Base-by-base conservation (phyloP, 2,888 invertebrate species). In the Cryptus viduatorius region DNA sequence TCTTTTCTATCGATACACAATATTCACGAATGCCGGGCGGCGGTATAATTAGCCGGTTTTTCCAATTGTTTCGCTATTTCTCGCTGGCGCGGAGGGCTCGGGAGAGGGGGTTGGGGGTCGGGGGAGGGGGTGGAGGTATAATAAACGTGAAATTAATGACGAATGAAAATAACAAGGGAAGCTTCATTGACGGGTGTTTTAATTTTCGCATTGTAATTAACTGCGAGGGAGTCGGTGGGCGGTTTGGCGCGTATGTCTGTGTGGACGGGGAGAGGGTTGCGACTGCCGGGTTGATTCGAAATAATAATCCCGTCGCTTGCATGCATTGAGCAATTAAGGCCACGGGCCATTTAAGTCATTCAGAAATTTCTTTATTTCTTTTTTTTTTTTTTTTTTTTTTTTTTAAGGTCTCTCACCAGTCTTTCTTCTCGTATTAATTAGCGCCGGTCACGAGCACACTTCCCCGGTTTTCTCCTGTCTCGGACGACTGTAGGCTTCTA, bases 301-400 rank as follows among this genome's bases (percentile, higher is more conserved):
- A 82, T 76, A 79, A 84, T 84, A 84, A 79, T 84, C 44, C 53
- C 77, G 73, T 72, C 77, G 68, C 73, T 81, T 81, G 81, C 84
- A 82, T 84, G 84, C 84, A 84, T 84, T 84, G 76, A 76, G 79
- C 79, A 84, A 84, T 84, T 84, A 79, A 84, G 84, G 84, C 82
- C 84, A 79, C 82, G 82, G 82, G 71, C 82, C 79, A 84, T 84
- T 84, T 84, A 76, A 84, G 79, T 79, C 79, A 82, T 84, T 84
- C 82, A 82, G 79, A 56, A 76, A 48, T 81, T 72, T 19, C 24
- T 59, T 78, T 44, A 31, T 48, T 50, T 44, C 71, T 8, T 67
- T 16, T 31, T 8, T 67, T 16, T 31, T 68, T 42, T 16, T 10
- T 71, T 64, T 24, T n/a, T 50, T 71, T 31, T 67, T 59, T 73